phyloP scores from a whole-genome alignment of 2,113 vertebrate genomes.

The Nicator chloris region DNA sequence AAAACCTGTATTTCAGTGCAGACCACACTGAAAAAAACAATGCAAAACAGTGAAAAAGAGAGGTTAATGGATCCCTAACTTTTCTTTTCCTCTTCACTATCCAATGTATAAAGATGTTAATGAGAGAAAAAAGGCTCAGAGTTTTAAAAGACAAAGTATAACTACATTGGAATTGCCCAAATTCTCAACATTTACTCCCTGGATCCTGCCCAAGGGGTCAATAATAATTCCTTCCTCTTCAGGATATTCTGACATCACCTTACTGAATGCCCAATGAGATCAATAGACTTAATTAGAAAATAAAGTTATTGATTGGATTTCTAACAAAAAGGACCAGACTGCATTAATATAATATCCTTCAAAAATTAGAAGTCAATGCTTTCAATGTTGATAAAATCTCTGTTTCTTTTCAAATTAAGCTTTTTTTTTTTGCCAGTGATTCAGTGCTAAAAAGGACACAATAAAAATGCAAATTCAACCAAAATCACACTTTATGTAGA shows the following conservation, averaged over 20 bases:
- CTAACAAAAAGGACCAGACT: not conserved
- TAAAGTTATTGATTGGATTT: not conserved
- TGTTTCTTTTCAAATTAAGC: not conserved
- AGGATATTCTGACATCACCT: not conserved
- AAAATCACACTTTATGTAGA: slow-evolving; percentile 20
- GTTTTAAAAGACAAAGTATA: not conserved
- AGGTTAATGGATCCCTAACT: not conserved
- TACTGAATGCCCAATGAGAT: not conserved
- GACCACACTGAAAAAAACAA: not conserved
- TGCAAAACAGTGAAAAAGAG: not conserved
- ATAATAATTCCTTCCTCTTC: not conserved
- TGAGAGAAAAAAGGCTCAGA: not conserved
- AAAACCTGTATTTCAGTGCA: not conserved
- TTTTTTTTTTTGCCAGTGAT: not conserved
- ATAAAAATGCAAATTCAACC: slow-evolving; percentile 27
- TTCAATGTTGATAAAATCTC: not conserved
- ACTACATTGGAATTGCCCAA: not conserved
- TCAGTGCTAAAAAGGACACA: not conserved
- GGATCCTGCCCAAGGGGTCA: not conserved
- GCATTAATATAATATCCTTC: not conserved
- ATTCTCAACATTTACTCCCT: not conserved
- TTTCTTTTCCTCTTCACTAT: not conserved
- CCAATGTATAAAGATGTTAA: not conserved
- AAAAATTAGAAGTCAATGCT: not conserved
- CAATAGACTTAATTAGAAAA: not conserved